Percentiles rank a stretch among this genome's conserved stretches.
Conservation (phyloP, 2,113 vertebrate species). For the Trachemys scripta region DNA sequence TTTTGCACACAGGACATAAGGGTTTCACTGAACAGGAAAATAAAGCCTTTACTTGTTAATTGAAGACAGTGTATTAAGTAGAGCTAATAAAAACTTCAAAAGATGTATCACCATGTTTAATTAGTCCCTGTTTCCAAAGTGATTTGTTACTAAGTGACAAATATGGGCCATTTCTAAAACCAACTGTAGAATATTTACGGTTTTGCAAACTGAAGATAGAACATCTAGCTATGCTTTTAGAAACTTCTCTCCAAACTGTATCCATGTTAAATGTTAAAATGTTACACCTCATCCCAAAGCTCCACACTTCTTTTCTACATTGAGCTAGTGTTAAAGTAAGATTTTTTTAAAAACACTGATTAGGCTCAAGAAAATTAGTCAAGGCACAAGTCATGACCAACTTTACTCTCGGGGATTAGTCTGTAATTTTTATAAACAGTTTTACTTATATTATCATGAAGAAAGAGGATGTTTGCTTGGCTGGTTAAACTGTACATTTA, state of each 20-base stretch:
- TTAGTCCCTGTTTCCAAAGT: slow-evolving; percentile 50
- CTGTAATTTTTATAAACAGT: background rate
- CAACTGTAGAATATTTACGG: slow-evolving; percentile 27
- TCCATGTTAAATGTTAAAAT: background rate
- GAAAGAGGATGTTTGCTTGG: background rate
- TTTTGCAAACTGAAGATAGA: slow-evolving; percentile 2
- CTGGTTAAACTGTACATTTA: background rate
- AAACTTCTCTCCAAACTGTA: background rate
- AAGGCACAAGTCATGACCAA: slow-evolving; percentile 4
- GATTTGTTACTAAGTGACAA: slow-evolving; percentile 44
- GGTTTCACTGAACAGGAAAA: slow-evolving; percentile 44
- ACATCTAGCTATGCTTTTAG: background rate
- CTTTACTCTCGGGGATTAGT: background rate
- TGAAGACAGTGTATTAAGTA: slow-evolving; percentile 56
- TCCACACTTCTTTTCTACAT: background rate
- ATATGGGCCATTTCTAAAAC: slow-evolving; percentile 18
- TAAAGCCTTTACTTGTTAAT: slow-evolving; percentile 37
- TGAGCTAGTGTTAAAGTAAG: background rate
- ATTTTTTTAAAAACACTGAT: background rate
- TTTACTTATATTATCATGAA: background rate
- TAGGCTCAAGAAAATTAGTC: background rate
- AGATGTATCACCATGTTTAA: slow-evolving; percentile 46
- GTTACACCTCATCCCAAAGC: background rate
- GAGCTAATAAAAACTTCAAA: slow-evolving; percentile 57
- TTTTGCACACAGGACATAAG: slow-evolving; percentile 16